Conservation (phyloP, 2,888 invertebrate species). For the Beris morrisii region DNA sequence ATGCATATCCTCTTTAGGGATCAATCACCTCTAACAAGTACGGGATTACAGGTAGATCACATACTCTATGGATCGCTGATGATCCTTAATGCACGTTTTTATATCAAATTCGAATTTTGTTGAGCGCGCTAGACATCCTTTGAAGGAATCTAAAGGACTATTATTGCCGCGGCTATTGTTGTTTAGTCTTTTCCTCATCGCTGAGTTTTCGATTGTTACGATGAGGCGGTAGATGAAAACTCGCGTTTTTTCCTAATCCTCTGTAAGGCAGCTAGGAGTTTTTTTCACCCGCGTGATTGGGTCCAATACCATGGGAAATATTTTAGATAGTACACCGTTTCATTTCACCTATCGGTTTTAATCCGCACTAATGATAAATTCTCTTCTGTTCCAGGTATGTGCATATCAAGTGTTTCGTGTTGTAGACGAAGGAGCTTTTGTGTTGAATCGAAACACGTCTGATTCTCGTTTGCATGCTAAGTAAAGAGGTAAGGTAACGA, state of each 20-base stretch:
- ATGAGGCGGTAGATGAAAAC: too few species aligned
- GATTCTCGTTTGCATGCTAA: too few species aligned
- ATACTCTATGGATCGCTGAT: constrained; percentile 10
- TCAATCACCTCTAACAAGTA: constrained; percentile 26
- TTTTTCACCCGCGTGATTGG: too few species aligned
- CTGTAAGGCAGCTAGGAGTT: too few species aligned
- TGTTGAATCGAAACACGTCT: too few species aligned
- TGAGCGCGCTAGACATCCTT: background rate
- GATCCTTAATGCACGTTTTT: constrained; percentile 23
- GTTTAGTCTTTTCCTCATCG: constrained; percentile 9
- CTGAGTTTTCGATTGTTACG: background rate
- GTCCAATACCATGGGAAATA: too few species aligned
- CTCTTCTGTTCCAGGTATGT: constrained; percentile 13
- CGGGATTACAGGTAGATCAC: constrained; percentile 28
- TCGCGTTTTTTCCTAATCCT: too few species aligned
- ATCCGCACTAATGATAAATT: background rate
- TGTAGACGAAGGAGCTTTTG: too few species aligned
- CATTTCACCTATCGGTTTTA: background rate
- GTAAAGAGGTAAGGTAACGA: too few species aligned
- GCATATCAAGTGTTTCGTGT: background rate
- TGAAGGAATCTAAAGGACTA: background rate
- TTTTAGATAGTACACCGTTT: too few species aligned
- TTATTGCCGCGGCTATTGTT: background rate
- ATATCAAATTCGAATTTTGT: constrained; percentile 1
- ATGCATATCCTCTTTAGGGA: constrained; percentile 26